phyloP scores from a whole-genome alignment of 2,888 invertebrate species.

The Dynastes grantii region DNA sequence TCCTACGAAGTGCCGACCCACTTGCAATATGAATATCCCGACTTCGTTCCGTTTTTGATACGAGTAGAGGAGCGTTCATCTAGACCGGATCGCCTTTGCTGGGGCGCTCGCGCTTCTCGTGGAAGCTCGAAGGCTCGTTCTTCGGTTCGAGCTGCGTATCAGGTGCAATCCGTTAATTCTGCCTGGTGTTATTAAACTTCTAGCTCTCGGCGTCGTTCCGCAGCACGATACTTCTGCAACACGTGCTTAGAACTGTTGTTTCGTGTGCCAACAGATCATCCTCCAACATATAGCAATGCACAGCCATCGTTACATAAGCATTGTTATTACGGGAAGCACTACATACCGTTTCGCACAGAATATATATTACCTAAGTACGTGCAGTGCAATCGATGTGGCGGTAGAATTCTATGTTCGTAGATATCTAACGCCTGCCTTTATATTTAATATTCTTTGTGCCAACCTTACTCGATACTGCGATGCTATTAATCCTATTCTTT shows the following conservation, averaged over 20 bases:
- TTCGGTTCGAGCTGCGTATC: conserved; percentile 31
- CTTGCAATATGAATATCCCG: conserved; percentile 14
- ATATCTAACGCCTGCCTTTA: neutral
- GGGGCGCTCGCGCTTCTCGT: neutral
- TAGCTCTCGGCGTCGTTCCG: conserved; percentile 18
- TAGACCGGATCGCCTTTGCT: neutral
- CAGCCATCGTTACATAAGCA: neutral
- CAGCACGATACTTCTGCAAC: conserved; percentile 9
- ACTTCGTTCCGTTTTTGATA: conserved; percentile 16
- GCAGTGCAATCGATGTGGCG: neutral
- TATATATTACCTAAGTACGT: neutral
- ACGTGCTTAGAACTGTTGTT: conserved; percentile 48
- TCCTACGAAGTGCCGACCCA: neutral
- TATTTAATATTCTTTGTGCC: neutral
- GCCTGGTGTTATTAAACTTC: conserved; percentile 45
- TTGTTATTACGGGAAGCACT: neutral
- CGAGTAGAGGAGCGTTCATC: conserved; percentile 1
- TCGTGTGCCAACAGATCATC: conserved; percentile 36
- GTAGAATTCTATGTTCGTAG: conserved; percentile 15
- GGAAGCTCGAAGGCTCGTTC: conserved; percentile 12
- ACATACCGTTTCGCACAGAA: conserved; percentile 28
- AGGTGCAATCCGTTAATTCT: conserved; percentile 48
- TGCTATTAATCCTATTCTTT: neutral
- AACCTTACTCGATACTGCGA: neutral
- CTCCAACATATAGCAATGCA: neutral